Base-by-base conservation (phyloP, 2,888 invertebrate species). In the Rhingia campestris region DNA sequence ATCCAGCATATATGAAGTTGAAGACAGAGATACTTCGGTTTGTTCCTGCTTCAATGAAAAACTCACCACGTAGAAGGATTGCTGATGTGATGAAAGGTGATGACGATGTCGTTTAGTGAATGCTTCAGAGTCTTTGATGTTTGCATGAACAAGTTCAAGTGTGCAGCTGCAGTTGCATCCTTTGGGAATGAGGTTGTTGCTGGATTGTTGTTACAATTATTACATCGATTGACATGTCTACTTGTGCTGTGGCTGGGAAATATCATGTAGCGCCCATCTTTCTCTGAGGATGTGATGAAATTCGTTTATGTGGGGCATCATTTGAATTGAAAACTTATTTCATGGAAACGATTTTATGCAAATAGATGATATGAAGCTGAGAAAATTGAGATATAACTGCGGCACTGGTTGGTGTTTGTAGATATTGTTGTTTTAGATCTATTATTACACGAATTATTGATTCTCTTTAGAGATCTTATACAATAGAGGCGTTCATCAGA, bases 101-200 rank as follows among this genome's bases (percentile, higher is more conserved):
- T 47, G 9, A 4, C 7, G 47, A 4, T 22, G 22, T 9, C 6
- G 43, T 45, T 6, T 6, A 45, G 2, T 61, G 39, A 47, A 61
- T 12, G 43, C 37, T 58, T 37, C 9, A 10, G 0, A 12, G 22
- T n/a, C 39, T 43, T 51, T 70, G 33, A 41, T 49, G 37, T 53
- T 56, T 47, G 49, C 54, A 53, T 54, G 54, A 69, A 63, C 49
- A 79, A 64, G 64, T 72, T 79, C 79, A 72, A 79, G 73, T 72
- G 53, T 59, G 41, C 53, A 54, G 14, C 14, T n/a, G 43, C 6
- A 12, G 43, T n/a, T 70, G 6, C 51, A 9, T 58, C 9, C 56
- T 39, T 22, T 51, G 37, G 30, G 49, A 72, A 61, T 72, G 30
- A 54, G 72, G 53, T 61, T 66, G 43, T 43, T 30, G 1, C 35